Evolutionary conservation across 2,797 vertebrate genomes (phyloP), one percentile per base, ranked within the genome.

Genomic region (Scarus forsteni): DNA sequence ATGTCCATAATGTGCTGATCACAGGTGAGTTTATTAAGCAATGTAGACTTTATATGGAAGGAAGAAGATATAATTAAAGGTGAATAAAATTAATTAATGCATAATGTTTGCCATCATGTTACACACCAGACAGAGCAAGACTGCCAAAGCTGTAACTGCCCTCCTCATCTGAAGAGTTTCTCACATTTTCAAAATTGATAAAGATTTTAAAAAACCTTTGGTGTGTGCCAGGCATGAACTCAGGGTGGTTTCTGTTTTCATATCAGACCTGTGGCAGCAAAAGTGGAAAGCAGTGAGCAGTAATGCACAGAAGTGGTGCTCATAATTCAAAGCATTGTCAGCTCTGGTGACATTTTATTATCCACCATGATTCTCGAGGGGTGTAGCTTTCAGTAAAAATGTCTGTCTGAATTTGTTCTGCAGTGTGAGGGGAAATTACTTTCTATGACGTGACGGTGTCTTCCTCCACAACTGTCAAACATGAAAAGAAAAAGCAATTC

Each of bases 391-490:
- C 45, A 13, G 10, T 52, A 8, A 18, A 38, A 16, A 19, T 46
- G 54, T 8, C n/a, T 42, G 43, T 7, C 42, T 59, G 63, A 53
- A 63, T 46, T 34, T 34, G 59, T 65, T 73, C 16, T 16, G 40
- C 53, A 58, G 14, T 36, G 44, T 48, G 39, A 72, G 10, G 60
- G 57, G 54, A 72, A 80, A 83, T 60, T 49, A 80, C 62, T 72
- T 38, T 43, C 48, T 55, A 18, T 83, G 84, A 83, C 64, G 51
- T 60, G 66, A 65, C 3, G 15, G 57, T 13, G 59, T 85, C 62
- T 81, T 79, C 66, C 82, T 75, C 63, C 61, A 80, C 66, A 70
- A 52, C 64, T 79, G 80, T 85, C 78, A 77, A 80, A 77, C 66
- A 75, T 67, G 57, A 15, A 75, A 71, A 71, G 56, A 59, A 63